These are phyloP conservation scores for Alsophila aescularia DNA, from an alignment of 2,888 invertebrate genomes.

Conservation along the genomic window DNA sequence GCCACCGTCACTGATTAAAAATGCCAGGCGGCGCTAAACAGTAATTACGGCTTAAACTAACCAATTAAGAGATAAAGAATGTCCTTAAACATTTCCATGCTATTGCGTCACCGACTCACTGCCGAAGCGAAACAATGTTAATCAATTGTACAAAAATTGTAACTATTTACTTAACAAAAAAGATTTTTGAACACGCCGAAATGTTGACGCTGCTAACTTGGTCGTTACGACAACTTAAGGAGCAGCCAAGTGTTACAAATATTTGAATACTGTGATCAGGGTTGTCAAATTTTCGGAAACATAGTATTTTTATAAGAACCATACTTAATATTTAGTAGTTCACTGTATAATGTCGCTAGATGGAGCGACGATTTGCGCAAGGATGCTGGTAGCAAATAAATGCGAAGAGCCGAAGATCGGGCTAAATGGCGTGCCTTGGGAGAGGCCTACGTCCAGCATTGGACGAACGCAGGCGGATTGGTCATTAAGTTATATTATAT, in stretches of 20 bases:
- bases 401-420: too few relatives aligned
- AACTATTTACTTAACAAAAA: conserved; percentile 1
- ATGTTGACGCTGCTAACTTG: background rate
- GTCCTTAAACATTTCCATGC: conserved; percentile 18
- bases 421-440: too few relatives aligned
- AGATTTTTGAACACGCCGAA: background rate
- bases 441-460: too few relatives aligned
- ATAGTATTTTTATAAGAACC: background rate
- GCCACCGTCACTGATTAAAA: conserved; percentile 14
- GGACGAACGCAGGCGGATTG: too few relatives aligned
- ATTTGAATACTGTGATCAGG: background rate
- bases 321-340: background rate
- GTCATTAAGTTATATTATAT: too few relatives aligned
- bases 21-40: conserved; percentile 17
- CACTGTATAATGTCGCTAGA: too few relatives aligned
- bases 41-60: conserved; percentile 20
- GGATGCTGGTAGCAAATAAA: too few relatives aligned
- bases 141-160: conserved; percentile 2
- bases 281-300: background rate
- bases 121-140: conserved; percentile 15
- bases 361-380: too few relatives aligned
- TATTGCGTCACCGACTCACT: conserved; percentile 3
- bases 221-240: background rate
- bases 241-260: background rate
- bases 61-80: conserved; percentile 25